These are phyloP conservation scores for Drosophila sp. DNA, from an alignment of 1,140 invertebrate species.

Conservation along the genomic window DNA sequence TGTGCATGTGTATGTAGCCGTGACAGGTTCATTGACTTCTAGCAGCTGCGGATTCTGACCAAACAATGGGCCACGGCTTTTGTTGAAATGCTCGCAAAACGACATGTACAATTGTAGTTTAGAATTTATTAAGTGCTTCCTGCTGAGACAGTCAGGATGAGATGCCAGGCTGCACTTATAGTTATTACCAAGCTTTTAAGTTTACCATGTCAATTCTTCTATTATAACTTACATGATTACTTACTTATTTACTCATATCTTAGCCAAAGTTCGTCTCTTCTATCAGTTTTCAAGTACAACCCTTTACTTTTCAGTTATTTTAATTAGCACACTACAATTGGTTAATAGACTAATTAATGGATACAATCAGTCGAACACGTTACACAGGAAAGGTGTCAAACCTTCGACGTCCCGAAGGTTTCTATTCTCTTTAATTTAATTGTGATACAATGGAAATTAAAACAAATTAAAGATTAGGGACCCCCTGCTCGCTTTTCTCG, in stretches of 20 bases:
- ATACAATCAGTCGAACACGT: too few species aligned
- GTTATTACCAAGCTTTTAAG: slow-evolving; percentile 44
- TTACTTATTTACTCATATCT: slow-evolving; percentile 64
- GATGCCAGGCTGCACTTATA: slow-evolving; percentile 58
- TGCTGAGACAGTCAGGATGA: slow-evolving; percentile 52
- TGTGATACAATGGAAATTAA: too few species aligned
- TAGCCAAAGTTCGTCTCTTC: slow-evolving; percentile 44
- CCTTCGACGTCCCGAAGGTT: too few species aligned
- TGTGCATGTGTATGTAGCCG: slow-evolving; percentile 29
- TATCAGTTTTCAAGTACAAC: slow-evolving; percentile 6
- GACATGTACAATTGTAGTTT: slow-evolving; percentile 62
- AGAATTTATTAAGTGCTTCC: slow-evolving; percentile 80
- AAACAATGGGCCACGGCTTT: slow-evolving; percentile 60
- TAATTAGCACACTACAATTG: slow-evolving; percentile 46
- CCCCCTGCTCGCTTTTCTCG: too few species aligned
- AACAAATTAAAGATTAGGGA: too few species aligned
- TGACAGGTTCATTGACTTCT: slow-evolving; percentile 54
- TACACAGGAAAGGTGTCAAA: too few species aligned
- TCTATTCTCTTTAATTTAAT: too few species aligned
- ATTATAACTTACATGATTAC: too few species aligned
- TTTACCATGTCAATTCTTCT: slow-evolving; percentile 13
- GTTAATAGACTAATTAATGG: too few species aligned
- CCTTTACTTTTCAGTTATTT: slow-evolving; percentile 45
- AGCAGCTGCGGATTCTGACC: slow-evolving; percentile 9
- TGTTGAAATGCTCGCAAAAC: slow-evolving; percentile 59